Conservation (phyloP, 2,888 invertebrate species). For the Trichopoda pennipes region DNA sequence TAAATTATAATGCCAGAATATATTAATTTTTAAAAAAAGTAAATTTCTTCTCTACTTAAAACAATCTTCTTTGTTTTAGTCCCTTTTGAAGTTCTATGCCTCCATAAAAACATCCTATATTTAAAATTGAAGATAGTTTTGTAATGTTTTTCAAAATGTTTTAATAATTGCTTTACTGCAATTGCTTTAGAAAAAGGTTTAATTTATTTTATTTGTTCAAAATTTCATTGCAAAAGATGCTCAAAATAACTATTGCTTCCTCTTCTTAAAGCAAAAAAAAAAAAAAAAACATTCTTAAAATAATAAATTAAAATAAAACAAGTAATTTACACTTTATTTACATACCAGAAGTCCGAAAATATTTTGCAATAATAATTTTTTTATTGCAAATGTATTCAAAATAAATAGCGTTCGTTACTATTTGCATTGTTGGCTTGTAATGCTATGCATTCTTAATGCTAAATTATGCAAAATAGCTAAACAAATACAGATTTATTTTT, state of each 20-base stretch:
- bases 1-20: too few species aligned
- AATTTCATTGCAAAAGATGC: slow-evolving; percentile 6
- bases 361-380: slow-evolving; percentile 33
- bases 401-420: slow-evolving; percentile 1
- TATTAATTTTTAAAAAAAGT: too few species aligned
- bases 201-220: slow-evolving; percentile 28
- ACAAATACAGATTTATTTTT: slow-evolving; percentile 41
- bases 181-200: background rate
- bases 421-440: slow-evolving; percentile 49
- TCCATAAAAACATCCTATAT: too few species aligned
- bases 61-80: too few species aligned
- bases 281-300: background rate
- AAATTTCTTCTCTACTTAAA: too few species aligned
- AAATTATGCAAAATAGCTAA: slow-evolving; percentile 72
- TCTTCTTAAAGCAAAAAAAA: background rate
- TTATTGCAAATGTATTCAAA: slow-evolving; percentile 28
- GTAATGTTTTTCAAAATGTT: background rate
- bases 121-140: background rate
- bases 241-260: too few species aligned
- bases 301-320: slow-evolving; percentile 23
- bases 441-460: slow-evolving; percentile 73
- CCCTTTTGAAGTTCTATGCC: too few species aligned
- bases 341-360: slow-evolving; percentile 24
- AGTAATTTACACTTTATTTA: background rate
- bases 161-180: background rate